Evolutionary conservation across 2,888 invertebrate genomes (phyloP).

Genomic region (Pycnomerus fuliginosus): DNA sequence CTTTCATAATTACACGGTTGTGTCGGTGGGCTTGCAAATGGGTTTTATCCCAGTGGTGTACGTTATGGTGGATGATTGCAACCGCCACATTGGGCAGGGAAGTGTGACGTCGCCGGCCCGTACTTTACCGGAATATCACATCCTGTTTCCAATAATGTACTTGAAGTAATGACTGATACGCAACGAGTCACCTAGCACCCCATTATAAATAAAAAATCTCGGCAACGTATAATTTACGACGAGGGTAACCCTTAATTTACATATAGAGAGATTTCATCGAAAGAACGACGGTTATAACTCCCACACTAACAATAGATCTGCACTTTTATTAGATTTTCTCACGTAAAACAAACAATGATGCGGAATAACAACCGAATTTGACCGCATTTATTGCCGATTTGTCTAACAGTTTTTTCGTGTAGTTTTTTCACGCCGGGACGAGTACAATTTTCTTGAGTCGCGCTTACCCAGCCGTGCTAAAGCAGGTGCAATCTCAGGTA

Average conservation of each 20-base stretch:
- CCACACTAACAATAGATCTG: no score
- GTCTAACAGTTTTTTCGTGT: constrained; percentile 5
- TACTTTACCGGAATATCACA: constrained; percentile 42
- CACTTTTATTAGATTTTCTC: no score
- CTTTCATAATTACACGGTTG: constrained; percentile 14
- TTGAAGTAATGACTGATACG: constrained; percentile 3
- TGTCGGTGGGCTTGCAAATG: constrained; percentile 10
- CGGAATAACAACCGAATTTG: no score
- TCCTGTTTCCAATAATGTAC: constrained; percentile 25
- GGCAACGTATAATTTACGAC: constrained; percentile 3
- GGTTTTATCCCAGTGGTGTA: constrained; percentile 26
- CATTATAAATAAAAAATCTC: constrained; percentile 1
- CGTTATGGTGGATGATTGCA: constrained; percentile 42
- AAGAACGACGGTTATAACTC: constrained; percentile 21
- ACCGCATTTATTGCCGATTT: no score
- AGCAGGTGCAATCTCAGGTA: constrained; percentile 12
- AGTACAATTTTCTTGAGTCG: constrained; percentile 19
- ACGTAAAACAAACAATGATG: no score
- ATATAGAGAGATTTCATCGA: constrained; percentile 4
- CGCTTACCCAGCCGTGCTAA: constrained; percentile 8
- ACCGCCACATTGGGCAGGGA: constrained; percentile 39
- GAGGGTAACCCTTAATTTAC: neutral
- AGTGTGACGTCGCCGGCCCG: constrained; percentile 38
- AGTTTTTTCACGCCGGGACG: constrained; percentile 15
- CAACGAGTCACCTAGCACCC: neutral